phyloP scores from a whole-genome alignment of 2,113 vertebrate genomes.

The Ceyx melanurus region DNA sequence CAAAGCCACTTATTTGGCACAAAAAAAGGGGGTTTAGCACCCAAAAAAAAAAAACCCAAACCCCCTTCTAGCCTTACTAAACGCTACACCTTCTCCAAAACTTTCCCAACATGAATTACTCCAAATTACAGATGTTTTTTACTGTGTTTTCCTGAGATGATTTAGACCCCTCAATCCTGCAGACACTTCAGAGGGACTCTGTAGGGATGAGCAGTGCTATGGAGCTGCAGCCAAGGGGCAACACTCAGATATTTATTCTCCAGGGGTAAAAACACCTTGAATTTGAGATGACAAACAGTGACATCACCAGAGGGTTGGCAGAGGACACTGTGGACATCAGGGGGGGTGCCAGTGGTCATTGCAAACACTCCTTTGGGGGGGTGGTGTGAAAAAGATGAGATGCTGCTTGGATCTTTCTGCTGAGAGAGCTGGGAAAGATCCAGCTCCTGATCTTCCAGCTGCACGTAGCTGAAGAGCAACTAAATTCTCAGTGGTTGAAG shows the following conservation, averaged over 20 bases:
- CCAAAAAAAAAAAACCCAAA: neutral
- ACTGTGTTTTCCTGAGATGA: neutral
- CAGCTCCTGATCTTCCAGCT: neutral
- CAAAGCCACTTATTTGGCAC: neutral
- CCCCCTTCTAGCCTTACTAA: neutral
- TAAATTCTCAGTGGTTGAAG: neutral
- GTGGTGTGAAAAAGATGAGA: neutral
- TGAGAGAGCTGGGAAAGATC: neutral
- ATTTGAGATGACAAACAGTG: neutral
- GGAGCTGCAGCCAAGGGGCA: neutral
- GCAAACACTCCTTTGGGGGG: neutral
- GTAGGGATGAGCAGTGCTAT: neutral
- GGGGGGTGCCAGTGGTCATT: neutral
- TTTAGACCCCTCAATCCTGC: neutral
- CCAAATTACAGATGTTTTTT: neutral
- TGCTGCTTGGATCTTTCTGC: neutral
- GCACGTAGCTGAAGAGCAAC: neutral
- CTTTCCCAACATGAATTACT: neutral
- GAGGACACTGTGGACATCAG: neutral
- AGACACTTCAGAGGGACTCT: neutral
- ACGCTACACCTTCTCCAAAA: neutral
- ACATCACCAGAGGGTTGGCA: neutral
- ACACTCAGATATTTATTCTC: neutral
- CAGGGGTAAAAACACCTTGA: neutral
- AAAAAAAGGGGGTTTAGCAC: neutral